phyloP scores from a whole-genome alignment of 2,797 vertebrate species.

The Synaphobranchus kaupii region DNA sequence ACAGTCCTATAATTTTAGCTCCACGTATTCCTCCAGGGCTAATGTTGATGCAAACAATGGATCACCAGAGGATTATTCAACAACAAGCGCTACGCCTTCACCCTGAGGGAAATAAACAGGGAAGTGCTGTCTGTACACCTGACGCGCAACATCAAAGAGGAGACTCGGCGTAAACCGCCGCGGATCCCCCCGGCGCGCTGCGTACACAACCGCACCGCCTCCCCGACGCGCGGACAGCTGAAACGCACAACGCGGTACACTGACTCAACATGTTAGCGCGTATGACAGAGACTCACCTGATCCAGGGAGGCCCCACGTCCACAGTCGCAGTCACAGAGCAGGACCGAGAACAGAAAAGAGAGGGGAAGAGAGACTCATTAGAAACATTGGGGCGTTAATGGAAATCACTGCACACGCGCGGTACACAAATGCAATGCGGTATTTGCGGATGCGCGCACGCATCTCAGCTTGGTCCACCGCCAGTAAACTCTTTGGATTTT shows the following conservation, averaged over 20 bases:
- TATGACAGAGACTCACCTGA: slow-evolving; percentile 54
- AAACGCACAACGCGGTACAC: neutral
- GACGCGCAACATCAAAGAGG: slow-evolving; percentile 1
- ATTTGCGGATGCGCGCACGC: neutral
- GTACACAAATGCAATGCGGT: neutral
- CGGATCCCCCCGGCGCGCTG: neutral
- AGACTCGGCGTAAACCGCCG: neutral
- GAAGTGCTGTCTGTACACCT: neutral
- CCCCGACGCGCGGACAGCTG: neutral
- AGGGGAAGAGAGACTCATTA: slow-evolving; percentile 17
- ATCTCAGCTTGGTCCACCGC: slow-evolving; percentile 10
- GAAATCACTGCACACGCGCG: neutral
- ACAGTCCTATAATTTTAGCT: neutral
- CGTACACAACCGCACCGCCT: neutral
- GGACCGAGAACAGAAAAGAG: slow-evolving; percentile 31
- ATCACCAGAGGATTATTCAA: slow-evolving; percentile 11
- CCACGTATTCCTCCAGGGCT: neutral
- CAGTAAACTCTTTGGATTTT: slow-evolving; percentile 11
- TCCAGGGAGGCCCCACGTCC: slow-evolving; percentile 47
- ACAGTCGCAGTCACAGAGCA: slow-evolving; percentile 34
- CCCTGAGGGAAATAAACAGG: neutral
- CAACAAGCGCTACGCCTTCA: neutral
- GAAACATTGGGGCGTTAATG: neutral
- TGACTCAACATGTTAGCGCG: neutral
- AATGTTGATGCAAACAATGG: slow-evolving; percentile 3